Evolutionary conservation across 2,888 invertebrate species (phyloP).

Genomic region (Ametastegia equiseti): DNA sequence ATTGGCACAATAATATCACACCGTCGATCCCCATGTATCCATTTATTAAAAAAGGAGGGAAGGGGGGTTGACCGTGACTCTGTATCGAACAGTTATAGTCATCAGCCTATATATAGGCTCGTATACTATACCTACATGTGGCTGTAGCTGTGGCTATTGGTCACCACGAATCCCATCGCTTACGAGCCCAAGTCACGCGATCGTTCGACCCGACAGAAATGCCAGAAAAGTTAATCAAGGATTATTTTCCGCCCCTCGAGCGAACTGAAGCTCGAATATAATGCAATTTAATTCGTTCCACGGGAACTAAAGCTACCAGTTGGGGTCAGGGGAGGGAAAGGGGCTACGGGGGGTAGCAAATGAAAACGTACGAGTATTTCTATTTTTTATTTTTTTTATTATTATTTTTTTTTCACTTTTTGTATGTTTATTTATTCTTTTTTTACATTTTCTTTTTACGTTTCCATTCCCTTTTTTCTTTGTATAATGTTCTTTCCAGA

Average conservation of each 20-base stretch:
- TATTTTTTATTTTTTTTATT: not conserved
- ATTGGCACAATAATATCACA: slow-evolving; percentile 27
- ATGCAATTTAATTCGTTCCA: slow-evolving; percentile 37
- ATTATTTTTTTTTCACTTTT: not conserved
- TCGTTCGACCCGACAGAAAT: slow-evolving; percentile 34
- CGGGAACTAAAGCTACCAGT: not conserved
- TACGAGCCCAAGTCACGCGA: slow-evolving; percentile 46
- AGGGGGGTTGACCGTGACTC: not conserved
- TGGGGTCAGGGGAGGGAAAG: not conserved
- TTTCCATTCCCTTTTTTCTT: no score
- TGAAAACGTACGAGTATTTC: slow-evolving; percentile 5
- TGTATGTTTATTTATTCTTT: not conserved
- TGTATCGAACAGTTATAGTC: not conserved
- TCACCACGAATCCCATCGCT: slow-evolving; percentile 40
- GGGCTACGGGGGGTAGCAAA: not conserved
- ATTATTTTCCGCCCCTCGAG: slow-evolving; percentile 31
- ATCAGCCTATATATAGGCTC: not conserved
- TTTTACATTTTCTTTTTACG: no score
- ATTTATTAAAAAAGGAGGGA: not conserved
- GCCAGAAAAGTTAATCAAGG: slow-evolving; percentile 46
- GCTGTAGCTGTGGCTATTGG: not conserved
- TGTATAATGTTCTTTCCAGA: not conserved
- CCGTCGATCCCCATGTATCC: slow-evolving; percentile 1
- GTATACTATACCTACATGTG: not conserved
- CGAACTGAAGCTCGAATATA: slow-evolving; percentile 24